Conservation (phyloP, 2,113 vertebrate genomes). For the Callopanchax toddi region DNA sequence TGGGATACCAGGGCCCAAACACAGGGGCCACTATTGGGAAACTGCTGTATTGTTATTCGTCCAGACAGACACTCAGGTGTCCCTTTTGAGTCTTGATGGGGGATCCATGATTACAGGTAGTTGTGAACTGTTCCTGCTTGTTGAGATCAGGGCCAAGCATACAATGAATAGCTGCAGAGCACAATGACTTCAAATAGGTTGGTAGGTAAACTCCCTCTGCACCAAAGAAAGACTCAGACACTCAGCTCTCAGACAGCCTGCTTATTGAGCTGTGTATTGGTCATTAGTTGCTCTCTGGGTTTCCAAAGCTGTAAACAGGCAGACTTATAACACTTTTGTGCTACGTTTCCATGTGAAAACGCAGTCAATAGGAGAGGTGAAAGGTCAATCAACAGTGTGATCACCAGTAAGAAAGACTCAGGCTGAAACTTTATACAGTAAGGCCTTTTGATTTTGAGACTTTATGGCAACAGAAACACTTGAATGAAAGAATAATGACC, state of each 20-base stretch:
- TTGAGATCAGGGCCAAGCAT: slow-evolving; percentile 74
- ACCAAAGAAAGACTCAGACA: slow-evolving; percentile 53
- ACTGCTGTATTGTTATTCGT: slow-evolving; percentile 80
- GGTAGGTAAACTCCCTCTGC: slow-evolving; percentile 77
- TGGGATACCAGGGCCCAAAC: slow-evolving; percentile 60
- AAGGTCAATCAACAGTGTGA: slow-evolving; percentile 32
- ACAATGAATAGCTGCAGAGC: slow-evolving; percentile 72
- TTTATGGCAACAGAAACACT: neutral
- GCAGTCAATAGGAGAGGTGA: slow-evolving; percentile 38
- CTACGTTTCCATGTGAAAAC: slow-evolving; percentile 64
- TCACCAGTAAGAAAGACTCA: neutral
- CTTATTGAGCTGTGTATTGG: slow-evolving; percentile 80
- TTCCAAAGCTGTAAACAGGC: slow-evolving; percentile 68
- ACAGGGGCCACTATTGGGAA: slow-evolving; percentile 69
- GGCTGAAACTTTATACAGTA: too few relatives aligned
- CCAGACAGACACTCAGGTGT: slow-evolving; percentile 72
- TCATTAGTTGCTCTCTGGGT: slow-evolving; percentile 64
- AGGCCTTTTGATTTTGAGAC: too few relatives aligned
- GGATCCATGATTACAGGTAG: slow-evolving; percentile 80
- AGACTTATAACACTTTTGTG: slow-evolving; percentile 65
- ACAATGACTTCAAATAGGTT: slow-evolving; percentile 86
- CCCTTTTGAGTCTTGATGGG: slow-evolving; percentile 67
- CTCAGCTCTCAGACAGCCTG: slow-evolving; percentile 71
- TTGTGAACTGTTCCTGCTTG: slow-evolving; percentile 81
- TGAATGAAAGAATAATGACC: slow-evolving; percentile 32